These are phyloP conservation scores for Oenanthe oenanthe DNA, from an alignment of 2,113 vertebrate species.

Conservation along the genomic window DNA sequence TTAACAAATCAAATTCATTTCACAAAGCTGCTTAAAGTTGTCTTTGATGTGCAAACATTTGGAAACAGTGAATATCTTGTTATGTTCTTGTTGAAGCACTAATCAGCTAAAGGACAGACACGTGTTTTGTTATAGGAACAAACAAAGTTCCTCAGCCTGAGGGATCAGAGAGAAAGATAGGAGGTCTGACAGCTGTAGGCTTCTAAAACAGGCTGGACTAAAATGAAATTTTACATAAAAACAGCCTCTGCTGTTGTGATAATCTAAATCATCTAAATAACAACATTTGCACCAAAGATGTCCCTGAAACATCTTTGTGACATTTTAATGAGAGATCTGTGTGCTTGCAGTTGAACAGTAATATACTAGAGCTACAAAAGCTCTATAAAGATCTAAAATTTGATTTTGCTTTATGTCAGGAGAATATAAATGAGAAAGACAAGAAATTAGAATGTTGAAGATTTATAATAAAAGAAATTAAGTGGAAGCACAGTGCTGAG, in stretches of 20 bases:
- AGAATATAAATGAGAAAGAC: conserved; percentile 48
- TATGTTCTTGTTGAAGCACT: conserved; percentile 35
- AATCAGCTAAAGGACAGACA: conserved; percentile 61
- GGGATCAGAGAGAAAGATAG: conserved; percentile 34
- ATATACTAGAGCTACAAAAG: not conserved
- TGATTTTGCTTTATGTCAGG: not conserved
- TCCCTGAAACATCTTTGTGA: not conserved
- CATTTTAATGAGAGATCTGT: conserved; percentile 53
- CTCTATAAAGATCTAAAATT: conserved; percentile 30
- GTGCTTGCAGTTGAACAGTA: conserved; percentile 11
- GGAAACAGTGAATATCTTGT: conserved; percentile 32
- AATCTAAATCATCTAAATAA: conserved; percentile 55
- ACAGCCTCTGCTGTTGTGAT: not conserved
- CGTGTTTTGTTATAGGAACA: conserved; percentile 48
- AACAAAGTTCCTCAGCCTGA: conserved; percentile 57
- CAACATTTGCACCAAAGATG: not conserved
- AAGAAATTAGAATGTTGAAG: conserved; percentile 45
- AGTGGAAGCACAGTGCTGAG: not conserved
- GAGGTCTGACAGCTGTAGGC: conserved; percentile 28
- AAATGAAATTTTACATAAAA: conserved; percentile 35
- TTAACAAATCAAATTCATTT: conserved; percentile 18
- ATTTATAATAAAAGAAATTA: conserved; percentile 42
- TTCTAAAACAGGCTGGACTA: conserved; percentile 25
- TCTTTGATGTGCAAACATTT: conserved; percentile 42
- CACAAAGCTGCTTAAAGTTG: conserved; percentile 15